Base-by-base conservation (phyloP, 2,888 invertebrate species). In the Cosmorhoe ocellata region DNA sequence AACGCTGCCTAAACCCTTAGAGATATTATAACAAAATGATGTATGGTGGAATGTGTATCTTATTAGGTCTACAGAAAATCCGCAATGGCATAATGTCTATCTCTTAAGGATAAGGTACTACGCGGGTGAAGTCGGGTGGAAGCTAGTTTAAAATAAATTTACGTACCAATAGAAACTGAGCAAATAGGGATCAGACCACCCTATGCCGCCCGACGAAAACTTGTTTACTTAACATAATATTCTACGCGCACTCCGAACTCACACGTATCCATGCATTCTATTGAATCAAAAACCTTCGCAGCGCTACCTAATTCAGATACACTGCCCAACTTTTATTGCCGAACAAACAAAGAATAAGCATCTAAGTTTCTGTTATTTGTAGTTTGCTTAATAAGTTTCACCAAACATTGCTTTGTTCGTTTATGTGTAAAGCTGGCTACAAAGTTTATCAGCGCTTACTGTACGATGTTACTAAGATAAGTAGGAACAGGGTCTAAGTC, bases 211-310 rank as follows among this genome's bases (percentile, higher is more conserved):
- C 67, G 58, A 56, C 58, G 61, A 63, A 62, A 68, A 69, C 70
- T 72, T 78, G 71, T 80, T 81, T 81, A 77, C 72, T 76, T 74
- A 77, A 74, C 74, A 78, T 77, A 77, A 75, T 74, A 74, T 73
- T 74, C 69, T 59, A 57, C 50, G 59, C 63, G 59, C 64, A 69
- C 72, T 67, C 58, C 67, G 64, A 72, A 72, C 68, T 70, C 70
- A 63, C 69, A 70, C 69, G 63, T 68, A 70, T 74, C 66, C 63
- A 68, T 62, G 63, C 66, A 59, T 71, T 69, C 67, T 74, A 78
- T 76, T 78, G 69, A 78, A 78, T 78, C 70, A 70, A 73, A 73
- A 73, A 69, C 63, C 67, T 65, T 67, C 61, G 63, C 65, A 63
- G 65, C 68, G 67, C 65, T 64, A 69, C 69, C 67, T 64, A 64